A percentile compares a stretch with the other conserved stretches of the same genome.
phyloP scores from a whole-genome alignment of 2,888 invertebrate species.

The Oxycera nigricornis region DNA sequence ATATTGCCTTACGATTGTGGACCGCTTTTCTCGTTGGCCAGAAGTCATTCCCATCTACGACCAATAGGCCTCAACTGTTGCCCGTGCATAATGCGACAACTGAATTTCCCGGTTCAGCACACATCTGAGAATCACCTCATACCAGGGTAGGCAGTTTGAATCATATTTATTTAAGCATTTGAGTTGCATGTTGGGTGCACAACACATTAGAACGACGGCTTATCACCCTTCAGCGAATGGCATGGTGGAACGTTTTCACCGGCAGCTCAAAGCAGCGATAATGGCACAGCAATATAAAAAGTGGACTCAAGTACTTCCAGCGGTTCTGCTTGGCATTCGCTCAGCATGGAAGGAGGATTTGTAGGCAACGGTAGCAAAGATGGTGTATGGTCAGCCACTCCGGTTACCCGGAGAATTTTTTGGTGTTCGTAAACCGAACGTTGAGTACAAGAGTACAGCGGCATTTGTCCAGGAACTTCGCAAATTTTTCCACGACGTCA shows the following conservation, averaged over 20 bases:
- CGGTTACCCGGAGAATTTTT: background rate
- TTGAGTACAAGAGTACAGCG: background rate
- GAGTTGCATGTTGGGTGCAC: conserved; percentile 12
- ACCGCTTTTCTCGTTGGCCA: background rate
- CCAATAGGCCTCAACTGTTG: background rate
- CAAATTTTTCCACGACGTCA: background rate
- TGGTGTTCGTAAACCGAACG: background rate
- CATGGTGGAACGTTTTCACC: conserved; percentile 41
- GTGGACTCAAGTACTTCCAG: conserved; percentile 14
- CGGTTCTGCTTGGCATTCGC: conserved; percentile 42
- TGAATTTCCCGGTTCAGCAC: conserved; percentile 44
- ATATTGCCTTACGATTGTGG: background rate
- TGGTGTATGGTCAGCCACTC: conserved; percentile 40
- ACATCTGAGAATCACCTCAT: conserved; percentile 36
- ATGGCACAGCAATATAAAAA: background rate
- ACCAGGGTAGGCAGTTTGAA: conserved; percentile 44
- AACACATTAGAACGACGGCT: conserved; percentile 37
- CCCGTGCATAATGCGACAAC: background rate
- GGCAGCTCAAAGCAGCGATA: conserved; percentile 37
- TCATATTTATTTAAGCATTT: conserved; percentile 40
- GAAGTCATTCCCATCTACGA: background rate
- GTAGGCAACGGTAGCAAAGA: conserved; percentile 38
- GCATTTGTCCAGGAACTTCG: background rate
- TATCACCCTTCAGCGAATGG: conserved; percentile 42
- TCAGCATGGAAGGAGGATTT: conserved; percentile 39